Evolutionary conservation across 2,113 vertebrate species (phyloP).

Genomic region (Burhinus oedicnemus): DNA sequence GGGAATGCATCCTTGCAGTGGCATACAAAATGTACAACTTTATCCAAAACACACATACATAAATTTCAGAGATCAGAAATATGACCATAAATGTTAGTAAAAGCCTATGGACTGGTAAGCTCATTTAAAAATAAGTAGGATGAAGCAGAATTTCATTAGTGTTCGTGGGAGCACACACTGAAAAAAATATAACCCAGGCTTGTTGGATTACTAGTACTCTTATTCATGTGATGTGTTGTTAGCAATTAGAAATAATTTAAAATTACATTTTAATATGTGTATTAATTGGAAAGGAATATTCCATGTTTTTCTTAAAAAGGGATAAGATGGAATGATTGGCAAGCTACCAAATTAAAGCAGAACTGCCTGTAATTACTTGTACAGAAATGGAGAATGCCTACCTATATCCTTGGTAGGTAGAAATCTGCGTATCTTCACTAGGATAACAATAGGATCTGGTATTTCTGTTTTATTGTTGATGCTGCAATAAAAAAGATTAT

Average conservation of each 20-base stretch:
- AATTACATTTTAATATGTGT: conserved; percentile 37
- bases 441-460: not conserved
- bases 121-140: conserved; percentile 14
- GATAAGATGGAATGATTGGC: conserved; percentile 13
- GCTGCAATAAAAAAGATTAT: not conserved
- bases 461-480: not conserved
- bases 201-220: not conserved
- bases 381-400: conserved; percentile 19
- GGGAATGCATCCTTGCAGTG: not conserved
- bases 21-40: not conserved
- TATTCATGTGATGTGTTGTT: conserved; percentile 4
- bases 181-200: not conserved
- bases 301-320: conserved; percentile 21
- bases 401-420: not conserved
- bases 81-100: not conserved
- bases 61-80: conserved; percentile 26
- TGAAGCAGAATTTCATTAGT: conserved; percentile 32
- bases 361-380: conserved; percentile 41
- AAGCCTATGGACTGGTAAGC: not conserved
- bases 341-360: conserved; percentile 46
- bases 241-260: conserved; percentile 43
- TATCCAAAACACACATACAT: not conserved
- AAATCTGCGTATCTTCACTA: not conserved
- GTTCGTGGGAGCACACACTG: not conserved
- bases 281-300: conserved; percentile 37